Base-by-base conservation (phyloP, 2,797 vertebrate species). In the Sebastes ruberrimus region DNA sequence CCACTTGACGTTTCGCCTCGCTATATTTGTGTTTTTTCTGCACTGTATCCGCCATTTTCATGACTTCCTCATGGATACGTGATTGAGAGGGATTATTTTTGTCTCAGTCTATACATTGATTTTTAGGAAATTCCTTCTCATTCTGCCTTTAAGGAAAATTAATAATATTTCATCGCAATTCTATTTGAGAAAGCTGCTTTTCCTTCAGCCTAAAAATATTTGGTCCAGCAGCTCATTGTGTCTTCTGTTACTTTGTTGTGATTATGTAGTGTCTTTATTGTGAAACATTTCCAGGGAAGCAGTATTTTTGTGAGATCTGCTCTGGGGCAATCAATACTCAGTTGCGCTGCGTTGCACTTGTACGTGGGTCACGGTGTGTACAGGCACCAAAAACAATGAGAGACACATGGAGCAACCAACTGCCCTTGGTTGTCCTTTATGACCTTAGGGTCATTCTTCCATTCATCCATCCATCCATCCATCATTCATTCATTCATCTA, bases 221-320 rank as follows among this genome's bases (percentile, higher is more conserved):
- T 18, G 11, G 25, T 55, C 8, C 22, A 57, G 10, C 33, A 61
- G 42, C 27, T 25, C 11, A 14, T 25, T 7, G 4, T 30, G 2
- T 69, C 8, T 25, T 52, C 61, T 33, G 14, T n/a, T 30, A 22
- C 70, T 32, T 5, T 16, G 7, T 60, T 2, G 6, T 66, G n/a
- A 66, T 70, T 42, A 63, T 60, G 22, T 53, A 32, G 42, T 14
- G 5, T 2, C 11, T 60, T 61, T 25, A 38, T 66, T 68, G 18
- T 72, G 69, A 74, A 63, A 68, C 38, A 63, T 68, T 59, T 84
- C 49, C 56, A 60, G 46, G 6, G 2, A 59, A 63, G 77, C 79
- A 18, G 70, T 80, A 59, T 53, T 28, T 78, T 65, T 75, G 57
- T 76, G 63, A 53, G 14, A n/a, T 76, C 33, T 22, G 9, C 65